These are phyloP conservation scores for Nestor notabilis DNA, from an alignment of 2,113 vertebrate genomes.

Conservation along the genomic window DNA sequence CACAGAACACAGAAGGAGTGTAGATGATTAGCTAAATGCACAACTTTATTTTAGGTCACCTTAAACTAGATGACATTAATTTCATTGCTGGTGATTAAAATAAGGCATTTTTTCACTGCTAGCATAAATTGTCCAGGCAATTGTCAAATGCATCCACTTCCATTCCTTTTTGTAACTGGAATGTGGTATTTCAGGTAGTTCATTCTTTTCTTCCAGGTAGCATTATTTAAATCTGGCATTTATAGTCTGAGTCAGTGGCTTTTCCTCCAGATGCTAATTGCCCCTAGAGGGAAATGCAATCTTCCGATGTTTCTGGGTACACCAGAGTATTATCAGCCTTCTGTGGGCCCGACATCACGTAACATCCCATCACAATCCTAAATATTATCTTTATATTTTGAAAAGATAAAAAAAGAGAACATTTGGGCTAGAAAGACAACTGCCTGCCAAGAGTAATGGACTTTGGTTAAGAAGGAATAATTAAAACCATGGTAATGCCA, in stretches of 20 bases:
- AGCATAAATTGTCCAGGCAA: neutral
- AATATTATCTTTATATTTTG: neutral
- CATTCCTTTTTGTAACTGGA: neutral
- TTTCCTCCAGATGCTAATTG: neutral
- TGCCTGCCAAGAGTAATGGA: neutral
- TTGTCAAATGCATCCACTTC: neutral
- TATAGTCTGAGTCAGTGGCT: fast-evolving
- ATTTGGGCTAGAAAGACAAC: neutral
- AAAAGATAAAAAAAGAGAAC: neutral
- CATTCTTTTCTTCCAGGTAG: neutral
- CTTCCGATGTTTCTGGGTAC: neutral
- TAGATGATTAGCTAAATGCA: neutral
- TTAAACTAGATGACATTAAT: neutral
- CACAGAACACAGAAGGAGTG: neutral
- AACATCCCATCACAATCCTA: neutral
- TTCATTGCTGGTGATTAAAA: neutral
- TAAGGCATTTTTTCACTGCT: neutral
- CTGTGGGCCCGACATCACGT: neutral
- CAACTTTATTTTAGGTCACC: neutral
- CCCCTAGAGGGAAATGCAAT: neutral
- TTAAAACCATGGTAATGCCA: neutral
- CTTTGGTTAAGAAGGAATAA: neutral
- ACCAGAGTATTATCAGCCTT: neutral
- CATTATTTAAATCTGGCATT: neutral
- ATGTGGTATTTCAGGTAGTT: neutral